A percentile compares a stretch with the other conserved stretches of the same genome.
Evolutionary conservation across 1,140 invertebrate species (phyloP).

Genomic region (Penaeus vannamei): DNA sequence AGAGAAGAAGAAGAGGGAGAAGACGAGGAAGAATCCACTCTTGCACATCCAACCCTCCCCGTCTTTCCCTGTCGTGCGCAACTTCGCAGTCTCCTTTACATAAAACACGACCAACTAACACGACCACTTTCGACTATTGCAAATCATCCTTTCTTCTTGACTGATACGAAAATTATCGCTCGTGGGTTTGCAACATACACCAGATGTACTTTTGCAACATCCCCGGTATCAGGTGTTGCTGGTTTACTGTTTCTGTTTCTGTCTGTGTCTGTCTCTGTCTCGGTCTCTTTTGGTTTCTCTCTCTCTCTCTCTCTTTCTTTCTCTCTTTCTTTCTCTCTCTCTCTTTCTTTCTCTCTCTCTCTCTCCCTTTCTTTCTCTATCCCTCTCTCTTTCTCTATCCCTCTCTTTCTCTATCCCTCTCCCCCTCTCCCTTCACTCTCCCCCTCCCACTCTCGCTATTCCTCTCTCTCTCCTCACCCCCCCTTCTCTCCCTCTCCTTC

Average conservation of each 20-base stretch:
- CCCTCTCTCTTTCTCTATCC: neutral
- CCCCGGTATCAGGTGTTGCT: neutral
- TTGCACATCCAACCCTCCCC: too few relatives aligned
- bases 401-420: neutral
- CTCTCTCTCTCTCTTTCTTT: neutral
- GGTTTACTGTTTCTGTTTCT: neutral
- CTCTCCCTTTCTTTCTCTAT: too few relatives aligned
- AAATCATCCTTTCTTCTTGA: too few relatives aligned
- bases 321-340: neutral
- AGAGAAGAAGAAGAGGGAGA: too few relatives aligned
- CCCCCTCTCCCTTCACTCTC: neutral
- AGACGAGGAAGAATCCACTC: too few relatives aligned
- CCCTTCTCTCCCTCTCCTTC: neutral
- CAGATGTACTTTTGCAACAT: neutral
- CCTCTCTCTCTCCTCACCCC: neutral
- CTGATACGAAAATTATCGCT: too few relatives aligned
- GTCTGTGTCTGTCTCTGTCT: neutral
- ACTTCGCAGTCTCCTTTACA: too few relatives aligned
- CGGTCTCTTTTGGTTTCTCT: neutral
- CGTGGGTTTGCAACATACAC: neutral
- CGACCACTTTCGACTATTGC: too few relatives aligned
- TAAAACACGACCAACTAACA: too few relatives aligned
- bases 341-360: neutral
- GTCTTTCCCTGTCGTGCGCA: too few relatives aligned
- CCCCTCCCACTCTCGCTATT: neutral